phyloP scores from a whole-genome alignment of 35 echinoderm and acorn worm genomes.

The Heliocidaris tuberculata region DNA sequence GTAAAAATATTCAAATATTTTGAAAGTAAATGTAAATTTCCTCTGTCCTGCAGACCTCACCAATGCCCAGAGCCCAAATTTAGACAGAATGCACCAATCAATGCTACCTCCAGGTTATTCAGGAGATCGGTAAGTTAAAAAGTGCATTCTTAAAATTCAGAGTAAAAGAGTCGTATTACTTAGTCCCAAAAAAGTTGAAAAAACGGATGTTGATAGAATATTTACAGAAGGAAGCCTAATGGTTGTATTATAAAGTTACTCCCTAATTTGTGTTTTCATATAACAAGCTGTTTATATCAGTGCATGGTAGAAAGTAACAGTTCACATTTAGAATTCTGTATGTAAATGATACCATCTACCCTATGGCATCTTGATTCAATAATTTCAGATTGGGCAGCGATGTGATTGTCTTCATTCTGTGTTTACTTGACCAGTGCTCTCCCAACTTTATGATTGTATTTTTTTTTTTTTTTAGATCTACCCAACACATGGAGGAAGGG shows the following conservation, averaged over 20 bases:
- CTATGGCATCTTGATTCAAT: too few species aligned
- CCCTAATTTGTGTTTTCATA: neutral
- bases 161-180: too few species aligned
- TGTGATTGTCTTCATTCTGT: too few species aligned
- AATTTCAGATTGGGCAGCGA: too few species aligned
- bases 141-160: too few species aligned
- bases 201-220: neutral
- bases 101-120: slow-evolving; percentile 86
- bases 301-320: too few species aligned
- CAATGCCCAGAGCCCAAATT: slow-evolving; percentile 96
- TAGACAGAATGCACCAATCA: slow-evolving; percentile 83
- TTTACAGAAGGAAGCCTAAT: neutral
- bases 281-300: neutral
- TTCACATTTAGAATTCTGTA: too few species aligned
- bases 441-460: too few species aligned
- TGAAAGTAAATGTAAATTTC: neutral
- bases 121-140: slow-evolving; percentile 80
- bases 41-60: slow-evolving; percentile 70
- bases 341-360: too few species aligned
- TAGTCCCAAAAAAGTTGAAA: neutral
- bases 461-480: too few species aligned
- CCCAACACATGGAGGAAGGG: slow-evolving; percentile 85
- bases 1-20: neutral
- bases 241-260: neutral
- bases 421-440: too few species aligned